These are phyloP conservation scores for Xestoiulus laeticollis DNA, from an alignment of 2,888 invertebrate genomes.

Conservation along the genomic window DNA sequence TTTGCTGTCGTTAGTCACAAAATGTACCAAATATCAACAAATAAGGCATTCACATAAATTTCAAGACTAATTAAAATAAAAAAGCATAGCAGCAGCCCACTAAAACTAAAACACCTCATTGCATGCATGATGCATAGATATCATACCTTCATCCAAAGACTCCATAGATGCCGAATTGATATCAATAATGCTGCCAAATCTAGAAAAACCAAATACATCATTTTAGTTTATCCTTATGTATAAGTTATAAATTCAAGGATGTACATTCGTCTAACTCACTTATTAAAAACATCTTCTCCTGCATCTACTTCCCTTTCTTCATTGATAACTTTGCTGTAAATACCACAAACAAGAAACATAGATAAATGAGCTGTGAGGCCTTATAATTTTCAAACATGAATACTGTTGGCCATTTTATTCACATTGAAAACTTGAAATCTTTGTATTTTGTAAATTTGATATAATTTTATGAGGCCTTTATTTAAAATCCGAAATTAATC, in stretches of 20 bases:
- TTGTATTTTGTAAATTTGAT: background rate
- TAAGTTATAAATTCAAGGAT: background rate
- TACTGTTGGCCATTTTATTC: background rate
- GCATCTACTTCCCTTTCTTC: slow-evolving; percentile 70
- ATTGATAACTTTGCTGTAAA: slow-evolving; percentile 74
- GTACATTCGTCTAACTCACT: slow-evolving; percentile 55
- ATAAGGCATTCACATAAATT: too few relatives aligned
- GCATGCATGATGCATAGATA: background rate
- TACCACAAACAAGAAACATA: slow-evolving; percentile 50
- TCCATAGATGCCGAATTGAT: slow-evolving; percentile 64
- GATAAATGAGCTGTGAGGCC: background rate
- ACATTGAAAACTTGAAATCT: background rate
- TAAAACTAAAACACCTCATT: background rate
- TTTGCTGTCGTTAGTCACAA: too few relatives aligned
- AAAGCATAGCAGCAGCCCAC: background rate
- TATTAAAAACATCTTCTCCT: slow-evolving; percentile 56
- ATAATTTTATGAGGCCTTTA: too few relatives aligned
- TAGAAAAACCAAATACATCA: background rate
- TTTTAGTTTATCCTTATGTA: background rate
- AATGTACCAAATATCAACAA: too few relatives aligned
- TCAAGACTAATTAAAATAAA: too few relatives aligned
- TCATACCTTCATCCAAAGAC: slow-evolving; percentile 63
- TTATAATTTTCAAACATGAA: background rate
- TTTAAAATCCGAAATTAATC: background rate
- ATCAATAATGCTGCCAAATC: slow-evolving; percentile 62